Evolutionary conservation across 2,888 invertebrate species (phyloP).

Genomic region (Rhamnusium bicolor): DNA sequence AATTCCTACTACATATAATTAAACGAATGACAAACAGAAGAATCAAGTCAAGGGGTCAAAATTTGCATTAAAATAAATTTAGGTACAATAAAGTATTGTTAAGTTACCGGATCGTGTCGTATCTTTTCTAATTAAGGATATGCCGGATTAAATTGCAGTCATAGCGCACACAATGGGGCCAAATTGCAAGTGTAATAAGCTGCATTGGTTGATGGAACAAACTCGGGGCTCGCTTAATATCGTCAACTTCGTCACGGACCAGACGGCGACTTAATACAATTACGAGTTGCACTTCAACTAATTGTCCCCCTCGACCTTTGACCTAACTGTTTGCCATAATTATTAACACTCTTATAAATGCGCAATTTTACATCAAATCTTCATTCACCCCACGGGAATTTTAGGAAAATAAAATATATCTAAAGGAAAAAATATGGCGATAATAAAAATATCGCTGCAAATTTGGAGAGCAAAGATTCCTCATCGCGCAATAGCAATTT

Average conservation of each 20-base stretch:
- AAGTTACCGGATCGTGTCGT: slow-evolving; percentile 32
- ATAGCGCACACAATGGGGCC: slow-evolving; percentile 59
- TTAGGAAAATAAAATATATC: too few species aligned
- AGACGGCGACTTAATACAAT: slow-evolving; percentile 68
- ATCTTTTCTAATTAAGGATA: slow-evolving; percentile 51
- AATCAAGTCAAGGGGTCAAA: neutral
- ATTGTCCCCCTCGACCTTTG: slow-evolving; percentile 65
- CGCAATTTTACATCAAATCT: neutral
- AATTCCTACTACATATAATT: neutral
- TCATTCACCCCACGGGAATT: too few species aligned
- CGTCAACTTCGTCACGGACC: slow-evolving; percentile 60
- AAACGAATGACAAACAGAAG: neutral
- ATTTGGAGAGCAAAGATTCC: too few species aligned
- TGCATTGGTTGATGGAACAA: slow-evolving; percentile 62
- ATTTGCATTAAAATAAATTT: slow-evolving; percentile 19
- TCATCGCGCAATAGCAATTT: too few species aligned
- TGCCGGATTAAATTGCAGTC: slow-evolving; percentile 52
- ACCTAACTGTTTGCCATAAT: slow-evolving; percentile 55
- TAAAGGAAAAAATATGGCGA: too few species aligned
- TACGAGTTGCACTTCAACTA: slow-evolving; percentile 67
- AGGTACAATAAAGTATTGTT: slow-evolving; percentile 24
- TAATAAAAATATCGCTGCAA: too few species aligned
- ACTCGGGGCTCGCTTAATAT: slow-evolving; percentile 50
- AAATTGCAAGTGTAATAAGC: slow-evolving; percentile 64
- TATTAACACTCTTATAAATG: neutral